A percentile compares a stretch with the other conserved stretches of the same genome.
These are phyloP conservation scores for Cryptophagus acutangulus DNA, from an alignment of 2,888 invertebrate genomes.

Conservation along the genomic window DNA sequence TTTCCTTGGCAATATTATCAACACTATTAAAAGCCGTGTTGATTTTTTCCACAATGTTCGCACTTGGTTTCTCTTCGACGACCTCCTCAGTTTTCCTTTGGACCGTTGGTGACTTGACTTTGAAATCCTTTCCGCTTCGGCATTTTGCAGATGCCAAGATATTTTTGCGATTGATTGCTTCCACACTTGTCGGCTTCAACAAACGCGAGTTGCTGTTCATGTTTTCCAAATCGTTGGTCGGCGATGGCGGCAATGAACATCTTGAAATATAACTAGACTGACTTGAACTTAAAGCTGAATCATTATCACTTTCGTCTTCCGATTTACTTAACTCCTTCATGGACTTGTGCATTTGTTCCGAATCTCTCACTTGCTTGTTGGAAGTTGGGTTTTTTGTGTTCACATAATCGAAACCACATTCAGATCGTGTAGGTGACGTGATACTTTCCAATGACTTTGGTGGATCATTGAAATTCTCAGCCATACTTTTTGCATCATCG, in stretches of 20 bases:
- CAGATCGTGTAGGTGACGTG: slow-evolving; percentile 55
- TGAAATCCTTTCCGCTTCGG: slow-evolving; percentile 73
- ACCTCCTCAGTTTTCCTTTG: slow-evolving; percentile 67
- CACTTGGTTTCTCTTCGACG: slow-evolving; percentile 12
- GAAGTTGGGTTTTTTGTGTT: too few relatives aligned
- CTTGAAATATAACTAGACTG: slow-evolving; percentile 74
- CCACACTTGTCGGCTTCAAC: slow-evolving; percentile 73
- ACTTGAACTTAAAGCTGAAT: slow-evolving; percentile 82
- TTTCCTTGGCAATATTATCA: neutral
- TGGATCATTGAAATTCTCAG: slow-evolving; percentile 38
- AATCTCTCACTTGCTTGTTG: slow-evolving; percentile 12
- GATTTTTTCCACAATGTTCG: slow-evolving; percentile 1
- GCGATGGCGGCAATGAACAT: slow-evolving; percentile 69
- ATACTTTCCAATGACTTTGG: slow-evolving; percentile 57
- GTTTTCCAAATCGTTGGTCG: slow-evolving; percentile 42
- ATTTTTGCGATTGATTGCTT: slow-evolving; percentile 80
- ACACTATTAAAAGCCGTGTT: neutral
- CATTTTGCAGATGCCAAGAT: slow-evolving; percentile 82
- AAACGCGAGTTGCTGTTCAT: slow-evolving; percentile 54
- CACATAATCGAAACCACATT: slow-evolving; percentile 54
- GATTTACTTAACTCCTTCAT: slow-evolving; percentile 24
- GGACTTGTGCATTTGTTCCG: slow-evolving; percentile 5
- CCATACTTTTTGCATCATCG: slow-evolving; percentile 18
- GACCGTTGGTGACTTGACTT: slow-evolving; percentile 65
- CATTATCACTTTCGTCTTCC: slow-evolving; percentile 73